Evolutionary conservation across 23 tunicate species (phyloP).

Genomic region (Botrylloides violaceus): DNA sequence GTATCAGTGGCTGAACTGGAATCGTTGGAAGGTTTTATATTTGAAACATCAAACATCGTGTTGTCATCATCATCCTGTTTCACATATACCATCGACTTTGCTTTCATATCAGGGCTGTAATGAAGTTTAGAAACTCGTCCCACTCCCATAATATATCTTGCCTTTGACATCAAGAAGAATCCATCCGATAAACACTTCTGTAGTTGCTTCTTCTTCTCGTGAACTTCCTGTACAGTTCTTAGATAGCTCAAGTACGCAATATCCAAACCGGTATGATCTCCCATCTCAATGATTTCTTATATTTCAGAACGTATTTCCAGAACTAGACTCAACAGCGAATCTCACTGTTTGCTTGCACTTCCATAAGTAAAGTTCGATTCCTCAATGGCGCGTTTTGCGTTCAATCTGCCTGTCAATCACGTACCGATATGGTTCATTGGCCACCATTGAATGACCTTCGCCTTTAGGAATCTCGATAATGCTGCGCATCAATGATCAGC

Average conservation of each 20-base stretch:
- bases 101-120: conserved; percentile 37
- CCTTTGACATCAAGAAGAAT: conserved; percentile 60
- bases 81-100: conserved; percentile 12
- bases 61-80: conserved; percentile 12
- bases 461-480: no score
- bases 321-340: no score
- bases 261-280: conserved; percentile 19
- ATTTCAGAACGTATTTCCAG: no score
- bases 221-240: conserved; percentile 34
- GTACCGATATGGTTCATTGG: no score
- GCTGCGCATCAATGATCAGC: no score
- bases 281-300: no score
- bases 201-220: conserved; percentile 50
- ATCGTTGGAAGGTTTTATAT: background rate
- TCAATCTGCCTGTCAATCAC: no score
- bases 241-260: conserved; percentile 19
- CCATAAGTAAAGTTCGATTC: no score
- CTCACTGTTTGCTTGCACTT: no score
- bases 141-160: conserved; percentile 59
- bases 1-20: background rate
- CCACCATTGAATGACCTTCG: no score
- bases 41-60: background rate
- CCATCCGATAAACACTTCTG: conserved; percentile 46
- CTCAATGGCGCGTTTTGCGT: no score
- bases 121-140: conserved; percentile 53